phyloP scores from a whole-genome alignment of 2,113 vertebrate species.

The Anguilla rostrata region DNA sequence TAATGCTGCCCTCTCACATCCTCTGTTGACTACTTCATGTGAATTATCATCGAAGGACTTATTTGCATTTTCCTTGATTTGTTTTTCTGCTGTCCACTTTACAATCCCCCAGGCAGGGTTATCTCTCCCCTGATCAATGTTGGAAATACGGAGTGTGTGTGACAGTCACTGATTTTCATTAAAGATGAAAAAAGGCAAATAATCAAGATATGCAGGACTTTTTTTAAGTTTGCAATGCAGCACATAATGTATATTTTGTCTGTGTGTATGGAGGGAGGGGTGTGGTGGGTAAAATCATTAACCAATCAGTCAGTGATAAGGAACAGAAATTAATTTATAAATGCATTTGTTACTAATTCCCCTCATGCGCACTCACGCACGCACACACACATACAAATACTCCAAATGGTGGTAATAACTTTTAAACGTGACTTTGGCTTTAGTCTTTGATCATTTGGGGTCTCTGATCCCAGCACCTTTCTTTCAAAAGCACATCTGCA shows the following conservation, averaged over 20 bases:
- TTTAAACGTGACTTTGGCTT: background rate
- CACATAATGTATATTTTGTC: too few species aligned
- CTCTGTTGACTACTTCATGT: background rate
- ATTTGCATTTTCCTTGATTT: background rate
- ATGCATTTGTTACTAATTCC: background rate
- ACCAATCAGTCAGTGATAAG: background rate
- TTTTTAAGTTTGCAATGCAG: too few species aligned
- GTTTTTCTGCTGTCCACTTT: background rate
- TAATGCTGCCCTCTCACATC: background rate
- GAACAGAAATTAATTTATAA: background rate
- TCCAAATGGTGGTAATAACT: background rate
- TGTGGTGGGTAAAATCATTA: background rate
- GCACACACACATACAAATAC: too few species aligned
- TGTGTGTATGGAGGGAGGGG: too few species aligned
- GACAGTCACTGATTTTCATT: too few species aligned
- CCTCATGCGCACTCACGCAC: too few species aligned
- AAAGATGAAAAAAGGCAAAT: too few species aligned
- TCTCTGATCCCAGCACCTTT: constrained; percentile 16
- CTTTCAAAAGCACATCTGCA: constrained; percentile 1
- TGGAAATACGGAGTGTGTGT: too few species aligned
- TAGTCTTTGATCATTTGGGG: constrained; percentile 26
- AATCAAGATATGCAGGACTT: too few species aligned
- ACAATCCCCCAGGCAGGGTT: background rate
- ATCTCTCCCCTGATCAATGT: too few species aligned
- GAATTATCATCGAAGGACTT: background rate